Conservation (phyloP, 2,113 vertebrate species). For the Centropus unirufus region DNA sequence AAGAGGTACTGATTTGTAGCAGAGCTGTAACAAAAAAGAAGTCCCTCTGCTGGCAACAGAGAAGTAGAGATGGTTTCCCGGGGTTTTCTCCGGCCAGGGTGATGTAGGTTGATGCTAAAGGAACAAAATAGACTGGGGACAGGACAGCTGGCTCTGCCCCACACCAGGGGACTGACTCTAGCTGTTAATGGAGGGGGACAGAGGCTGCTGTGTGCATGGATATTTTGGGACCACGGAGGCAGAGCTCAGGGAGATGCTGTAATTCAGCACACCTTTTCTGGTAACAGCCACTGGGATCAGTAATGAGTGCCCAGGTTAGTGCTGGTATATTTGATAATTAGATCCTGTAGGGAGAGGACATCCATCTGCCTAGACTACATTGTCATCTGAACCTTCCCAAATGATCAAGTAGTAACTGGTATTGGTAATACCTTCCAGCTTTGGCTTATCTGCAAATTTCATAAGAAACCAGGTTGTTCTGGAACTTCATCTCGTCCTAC, state of each 20-base stretch:
- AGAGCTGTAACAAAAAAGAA: neutral
- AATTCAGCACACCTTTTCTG: neutral
- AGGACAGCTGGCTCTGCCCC: neutral
- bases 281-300: neutral
- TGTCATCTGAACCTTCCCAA: neutral
- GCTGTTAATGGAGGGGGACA: neutral
- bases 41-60: neutral
- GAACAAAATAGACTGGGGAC: neutral
- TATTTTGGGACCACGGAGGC: neutral
- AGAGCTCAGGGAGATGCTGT: neutral
- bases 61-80: neutral
- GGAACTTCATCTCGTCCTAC: neutral
- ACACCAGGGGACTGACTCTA: neutral
- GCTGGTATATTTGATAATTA: neutral
- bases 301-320: neutral
- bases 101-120: neutral
- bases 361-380: neutral
- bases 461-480: neutral
- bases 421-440: neutral
- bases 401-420: neutral
- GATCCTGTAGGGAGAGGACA: neutral
- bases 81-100: neutral
- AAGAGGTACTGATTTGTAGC: neutral
- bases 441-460: neutral
- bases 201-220: neutral